Evolutionary conservation across 2,888 invertebrate genomes (phyloP).

Genomic region (Fragum whitleyi): DNA sequence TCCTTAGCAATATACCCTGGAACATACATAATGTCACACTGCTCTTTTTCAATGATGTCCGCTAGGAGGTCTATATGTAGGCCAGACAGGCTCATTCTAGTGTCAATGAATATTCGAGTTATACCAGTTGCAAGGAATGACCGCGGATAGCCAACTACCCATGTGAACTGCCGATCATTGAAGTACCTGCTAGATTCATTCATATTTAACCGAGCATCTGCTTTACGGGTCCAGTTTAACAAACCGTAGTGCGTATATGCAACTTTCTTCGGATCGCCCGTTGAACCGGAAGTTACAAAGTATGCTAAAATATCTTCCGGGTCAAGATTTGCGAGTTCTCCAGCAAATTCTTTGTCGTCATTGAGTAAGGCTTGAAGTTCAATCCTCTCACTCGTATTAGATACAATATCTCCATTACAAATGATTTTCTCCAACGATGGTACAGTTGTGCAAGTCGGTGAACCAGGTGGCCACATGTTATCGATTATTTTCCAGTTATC

Average conservation of each 20-base stretch:
- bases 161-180: conserved; percentile 52
- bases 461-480: conserved; percentile 32
- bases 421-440: conserved; percentile 39
- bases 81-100: conserved; percentile 40
- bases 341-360: not conserved
- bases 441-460: not conserved
- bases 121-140: conserved; percentile 45
- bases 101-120: conserved; percentile 52
- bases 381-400: not conserved
- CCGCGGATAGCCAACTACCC: conserved; percentile 54
- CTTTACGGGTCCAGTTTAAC: conserved; percentile 41
- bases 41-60: conserved; percentile 49
- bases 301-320: conserved; percentile 52
- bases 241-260: conserved; percentile 47
- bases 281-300: conserved; percentile 54
- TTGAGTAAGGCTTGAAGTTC: not conserved
- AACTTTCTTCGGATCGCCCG: conserved; percentile 51
- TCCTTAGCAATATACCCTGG: conserved; percentile 51
- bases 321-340: conserved; percentile 39
- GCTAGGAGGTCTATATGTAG: conserved; percentile 34
- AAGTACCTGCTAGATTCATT: conserved; percentile 34
- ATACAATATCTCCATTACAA: conserved; percentile 24
- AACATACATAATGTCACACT: conserved; percentile 48
- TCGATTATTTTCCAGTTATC: conserved; percentile 48
- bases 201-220: conserved; percentile 8